phyloP scores from a whole-genome alignment of 2,797 vertebrate species.

The Ptychadena robeensis region DNA sequence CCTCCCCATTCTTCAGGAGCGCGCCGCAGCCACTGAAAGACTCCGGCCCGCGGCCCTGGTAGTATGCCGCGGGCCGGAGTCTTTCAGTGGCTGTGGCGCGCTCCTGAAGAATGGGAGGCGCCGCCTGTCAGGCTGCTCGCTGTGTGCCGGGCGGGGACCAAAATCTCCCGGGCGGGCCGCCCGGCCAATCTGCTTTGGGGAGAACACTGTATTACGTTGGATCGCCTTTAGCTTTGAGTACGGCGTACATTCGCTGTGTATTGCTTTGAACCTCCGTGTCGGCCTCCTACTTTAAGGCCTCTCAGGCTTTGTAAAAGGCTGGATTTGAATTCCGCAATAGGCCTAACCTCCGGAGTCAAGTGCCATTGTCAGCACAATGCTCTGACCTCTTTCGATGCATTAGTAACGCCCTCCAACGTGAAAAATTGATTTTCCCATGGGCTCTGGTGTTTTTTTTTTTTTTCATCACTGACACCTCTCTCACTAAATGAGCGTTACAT shows the following conservation, averaged over 20 bases:
- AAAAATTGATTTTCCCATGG: background rate
- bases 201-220: too few relatives aligned
- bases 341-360: background rate
- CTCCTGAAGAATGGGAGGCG: too few relatives aligned
- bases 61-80: too few relatives aligned
- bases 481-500: background rate
- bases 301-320: background rate
- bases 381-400: constrained; percentile 13
- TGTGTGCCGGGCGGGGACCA: too few relatives aligned
- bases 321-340: background rate
- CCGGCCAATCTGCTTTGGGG: too few relatives aligned
- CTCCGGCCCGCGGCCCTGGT: too few relatives aligned
- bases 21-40: too few relatives aligned
- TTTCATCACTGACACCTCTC: background rate
- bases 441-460: background rate
- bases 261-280: constrained; percentile 6
- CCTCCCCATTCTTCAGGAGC: too few relatives aligned
- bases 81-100: too few relatives aligned
- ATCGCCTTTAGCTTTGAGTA: too few relatives aligned
- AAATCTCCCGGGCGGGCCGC: too few relatives aligned
- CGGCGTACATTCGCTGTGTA: background rate
- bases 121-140: too few relatives aligned
- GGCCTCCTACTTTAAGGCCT: background rate
- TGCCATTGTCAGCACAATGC: background rate
- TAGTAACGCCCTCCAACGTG: constrained; percentile 21